These are phyloP conservation scores for Hemicordylus capensis DNA, from an alignment of 2,113 vertebrate species.

Conservation along the genomic window DNA sequence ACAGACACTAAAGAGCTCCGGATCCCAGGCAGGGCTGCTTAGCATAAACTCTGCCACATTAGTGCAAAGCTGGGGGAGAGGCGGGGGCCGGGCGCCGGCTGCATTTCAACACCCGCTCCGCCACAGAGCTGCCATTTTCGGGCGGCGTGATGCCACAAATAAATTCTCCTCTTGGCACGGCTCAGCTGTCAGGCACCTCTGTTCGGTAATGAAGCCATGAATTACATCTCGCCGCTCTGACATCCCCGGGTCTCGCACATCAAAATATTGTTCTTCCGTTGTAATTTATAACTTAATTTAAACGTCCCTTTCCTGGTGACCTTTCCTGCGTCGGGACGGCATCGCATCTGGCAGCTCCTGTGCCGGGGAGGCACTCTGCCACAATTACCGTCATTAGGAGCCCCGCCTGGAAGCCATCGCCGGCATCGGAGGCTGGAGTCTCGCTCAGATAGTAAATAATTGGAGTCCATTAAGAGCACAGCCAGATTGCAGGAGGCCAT, in stretches of 20 bases:
- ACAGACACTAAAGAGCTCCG: slow-evolving; percentile 27
- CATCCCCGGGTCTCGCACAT: slow-evolving; percentile 79
- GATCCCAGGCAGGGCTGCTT: slow-evolving; percentile 44
- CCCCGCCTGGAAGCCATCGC: slow-evolving; percentile 48
- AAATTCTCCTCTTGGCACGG: slow-evolving; percentile 78
- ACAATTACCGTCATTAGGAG: slow-evolving; percentile 73
- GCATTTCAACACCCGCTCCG: slow-evolving; percentile 46
- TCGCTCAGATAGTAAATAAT: slow-evolving; percentile 60
- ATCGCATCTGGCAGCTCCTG: slow-evolving; percentile 69
- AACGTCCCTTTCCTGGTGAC: slow-evolving; percentile 79
- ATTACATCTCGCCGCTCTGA: slow-evolving; percentile 80
- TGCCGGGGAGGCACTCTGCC: slow-evolving; percentile 65
- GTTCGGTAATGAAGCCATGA: slow-evolving; percentile 83
- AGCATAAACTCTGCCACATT: slow-evolving; percentile 50
- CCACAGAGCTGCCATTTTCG: slow-evolving; percentile 73
- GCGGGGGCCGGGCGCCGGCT: background rate
- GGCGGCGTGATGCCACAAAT: slow-evolving; percentile 71
- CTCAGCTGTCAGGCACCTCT: slow-evolving; percentile 83
- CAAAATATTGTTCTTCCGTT: slow-evolving; percentile 84
- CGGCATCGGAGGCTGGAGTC: slow-evolving; percentile 31
- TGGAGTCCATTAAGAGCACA: slow-evolving; percentile 53
- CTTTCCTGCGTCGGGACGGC: slow-evolving; percentile 73
- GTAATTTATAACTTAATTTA: slow-evolving; percentile 87
- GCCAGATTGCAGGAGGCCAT: slow-evolving; percentile 42
- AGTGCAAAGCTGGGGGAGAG: slow-evolving; percentile 30